A percentile compares a stretch with the other conserved stretches of the same genome.
phyloP scores from a whole-genome alignment of 1,140 invertebrate genomes.

The Drosophila obscura region DNA sequence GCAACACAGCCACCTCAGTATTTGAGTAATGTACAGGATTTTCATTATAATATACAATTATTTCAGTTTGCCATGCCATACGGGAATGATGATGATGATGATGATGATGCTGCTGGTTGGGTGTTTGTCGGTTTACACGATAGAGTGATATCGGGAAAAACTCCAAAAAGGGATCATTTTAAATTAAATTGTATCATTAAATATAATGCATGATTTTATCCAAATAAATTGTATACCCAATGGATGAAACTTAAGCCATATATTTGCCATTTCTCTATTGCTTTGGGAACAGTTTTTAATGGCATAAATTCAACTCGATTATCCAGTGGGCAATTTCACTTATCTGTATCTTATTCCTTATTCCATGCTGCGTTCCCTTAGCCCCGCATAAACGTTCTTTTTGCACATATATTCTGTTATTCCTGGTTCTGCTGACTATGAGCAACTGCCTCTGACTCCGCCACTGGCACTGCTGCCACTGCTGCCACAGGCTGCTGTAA shows the following conservation, averaged over 20 bases:
- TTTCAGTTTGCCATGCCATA: constrained; percentile 27
- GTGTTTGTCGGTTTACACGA: neutral
- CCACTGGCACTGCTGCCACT: constrained; percentile 38
- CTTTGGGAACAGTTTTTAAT: no score
- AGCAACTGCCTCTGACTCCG: constrained; percentile 51
- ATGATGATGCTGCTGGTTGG: neutral
- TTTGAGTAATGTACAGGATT: constrained; percentile 77
- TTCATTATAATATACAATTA: constrained; percentile 80
- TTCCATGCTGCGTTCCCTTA: no score
- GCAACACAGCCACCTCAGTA: constrained; percentile 64
- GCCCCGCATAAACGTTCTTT: neutral
- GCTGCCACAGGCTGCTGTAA: constrained; percentile 48
- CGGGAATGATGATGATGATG: neutral
- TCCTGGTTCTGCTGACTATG: constrained; percentile 55
- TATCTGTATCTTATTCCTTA: no score
- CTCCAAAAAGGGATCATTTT: no score
- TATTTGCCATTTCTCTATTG: no score
- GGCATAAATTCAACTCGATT: no score
- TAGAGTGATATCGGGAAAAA: no score
- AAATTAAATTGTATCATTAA: no score
- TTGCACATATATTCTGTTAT: constrained; percentile 2
- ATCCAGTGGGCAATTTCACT: no score
- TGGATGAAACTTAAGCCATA: no score
- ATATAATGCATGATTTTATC: no score
- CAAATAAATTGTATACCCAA: no score